These are phyloP conservation scores for Xestia xanthographa DNA, from an alignment of 2,888 invertebrate species.

Conservation along the genomic window DNA sequence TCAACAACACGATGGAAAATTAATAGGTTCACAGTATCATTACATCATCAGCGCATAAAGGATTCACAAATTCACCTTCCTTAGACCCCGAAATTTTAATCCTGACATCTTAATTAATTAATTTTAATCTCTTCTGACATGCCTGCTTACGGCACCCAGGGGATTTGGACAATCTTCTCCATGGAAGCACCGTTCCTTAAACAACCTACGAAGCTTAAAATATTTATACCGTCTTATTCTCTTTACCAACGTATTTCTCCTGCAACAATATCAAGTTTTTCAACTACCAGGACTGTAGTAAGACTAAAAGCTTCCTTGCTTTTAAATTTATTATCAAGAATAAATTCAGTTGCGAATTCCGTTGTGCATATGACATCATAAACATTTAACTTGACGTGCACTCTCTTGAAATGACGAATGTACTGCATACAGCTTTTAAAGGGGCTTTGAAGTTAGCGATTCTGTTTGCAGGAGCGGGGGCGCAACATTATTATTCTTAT, in stretches of 20 bases:
- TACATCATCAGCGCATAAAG: conserved; percentile 11
- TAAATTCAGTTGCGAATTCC: conserved; percentile 41
- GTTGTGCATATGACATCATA: conserved; percentile 54
- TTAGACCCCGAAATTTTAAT: conserved; percentile 37
- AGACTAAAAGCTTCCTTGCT: conserved; percentile 33
- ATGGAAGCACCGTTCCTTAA: conserved; percentile 3
- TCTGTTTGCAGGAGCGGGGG: not conserved
- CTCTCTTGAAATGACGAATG: conserved; percentile 45
- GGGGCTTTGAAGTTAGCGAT: not conserved
- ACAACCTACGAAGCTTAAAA: conserved; percentile 21
- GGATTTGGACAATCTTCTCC: conserved; percentile 44
- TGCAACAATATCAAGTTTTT: not conserved
- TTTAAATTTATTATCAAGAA: conserved; percentile 52
- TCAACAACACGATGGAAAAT: conserved; percentile 23
- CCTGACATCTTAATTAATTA: conserved; percentile 47
- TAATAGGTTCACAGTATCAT: conserved; percentile 10
- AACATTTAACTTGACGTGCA: conserved; percentile 57
- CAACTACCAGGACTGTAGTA: not conserved
- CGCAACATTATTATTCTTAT: not conserved
- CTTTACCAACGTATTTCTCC: conserved; percentile 4
- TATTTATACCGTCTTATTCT: conserved; percentile 36
- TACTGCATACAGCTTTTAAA: conserved; percentile 5
- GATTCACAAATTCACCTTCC: conserved; percentile 32
- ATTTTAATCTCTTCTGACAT: conserved; percentile 43
- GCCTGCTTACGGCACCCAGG: conserved; percentile 28